Percentiles rank a stretch among this genome's conserved stretches.
phyloP scores from a whole-genome alignment of 2,113 vertebrate species.

The Vombatus ursinus region DNA sequence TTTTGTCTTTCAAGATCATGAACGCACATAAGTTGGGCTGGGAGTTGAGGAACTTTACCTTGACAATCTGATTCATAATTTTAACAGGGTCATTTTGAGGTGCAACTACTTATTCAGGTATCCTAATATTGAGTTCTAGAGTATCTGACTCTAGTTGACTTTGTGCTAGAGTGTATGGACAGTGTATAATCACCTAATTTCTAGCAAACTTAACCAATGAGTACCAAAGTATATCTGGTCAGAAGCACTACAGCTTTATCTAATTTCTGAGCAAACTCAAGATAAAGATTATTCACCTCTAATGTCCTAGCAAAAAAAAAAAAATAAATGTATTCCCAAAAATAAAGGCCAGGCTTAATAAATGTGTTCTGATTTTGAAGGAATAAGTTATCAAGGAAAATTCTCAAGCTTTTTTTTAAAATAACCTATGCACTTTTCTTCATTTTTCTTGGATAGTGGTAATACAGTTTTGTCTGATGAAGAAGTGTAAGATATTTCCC shows the following conservation, averaged over 20 bases:
- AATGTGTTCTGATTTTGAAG: constrained; percentile 2
- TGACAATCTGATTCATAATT: constrained; percentile 10
- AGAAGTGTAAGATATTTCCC: not conserved
- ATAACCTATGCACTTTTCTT: not conserved
- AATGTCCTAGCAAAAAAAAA: not conserved
- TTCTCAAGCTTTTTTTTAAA: not conserved
- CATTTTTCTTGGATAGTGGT: not conserved
- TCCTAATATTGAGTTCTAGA: not conserved
- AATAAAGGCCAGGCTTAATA: not conserved
- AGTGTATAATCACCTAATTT: not conserved
- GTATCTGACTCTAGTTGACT: not conserved
- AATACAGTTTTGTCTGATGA: constrained; percentile 3
- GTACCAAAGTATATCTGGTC: not conserved
- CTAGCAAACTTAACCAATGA: not conserved
- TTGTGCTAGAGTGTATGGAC: constrained; percentile 4
- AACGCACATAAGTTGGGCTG: not conserved
- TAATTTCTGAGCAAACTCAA: constrained; percentile 6
- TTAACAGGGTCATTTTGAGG: not conserved
- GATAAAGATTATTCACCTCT: not conserved
- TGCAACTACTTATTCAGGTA: not conserved
- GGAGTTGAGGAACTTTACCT: not conserved
- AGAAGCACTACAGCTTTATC: constrained; percentile 8
- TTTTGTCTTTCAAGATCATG: not conserved
- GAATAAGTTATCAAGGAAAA: constrained; percentile 10
- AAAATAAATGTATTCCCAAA: constrained; percentile 14